Evolutionary conservation across 2,888 invertebrate genomes (phyloP), one percentile per base, ranked within the genome.

Genomic region (Troglohyphantes excavatus): DNA sequence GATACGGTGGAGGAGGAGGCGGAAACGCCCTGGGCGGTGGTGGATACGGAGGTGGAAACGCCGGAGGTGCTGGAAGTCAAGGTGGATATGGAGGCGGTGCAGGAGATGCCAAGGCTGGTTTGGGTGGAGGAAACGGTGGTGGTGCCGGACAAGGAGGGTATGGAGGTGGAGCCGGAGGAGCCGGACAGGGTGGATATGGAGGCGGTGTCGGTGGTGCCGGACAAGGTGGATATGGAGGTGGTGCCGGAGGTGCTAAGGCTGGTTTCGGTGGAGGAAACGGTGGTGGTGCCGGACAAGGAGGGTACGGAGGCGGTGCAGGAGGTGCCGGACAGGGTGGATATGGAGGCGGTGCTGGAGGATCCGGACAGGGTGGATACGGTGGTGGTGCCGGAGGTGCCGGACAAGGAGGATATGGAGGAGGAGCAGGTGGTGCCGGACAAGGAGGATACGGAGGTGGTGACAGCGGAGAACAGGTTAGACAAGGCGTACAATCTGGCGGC

Each of bases 251-350:
- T 19, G 79, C 72, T 29, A 91, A 90, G 86, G 90, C 53, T 21
- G 89, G 65, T 43, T 90, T 21, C 39, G 91, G 76, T 67, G 88
- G 91, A 59, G 91, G 73, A 46, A 91, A 72, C 27, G 91, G 82
- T 70, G 91, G 82, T 76, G 0, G 95, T 94, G 88, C 88, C 93
- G 0, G 91, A 79, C 91, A 90, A 43, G 91, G 95, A 95, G 7
- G 96, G 96, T n/a, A 96, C 95, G 0, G 96, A 96, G 92, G 95
- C 95, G 0, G 96, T 96, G 92, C 96, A 96, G 76, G 95, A 95
- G 92, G 96, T 96, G 11, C 95, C 94, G 26, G 93, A 93, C 93
- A 92, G 95, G 96, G 85, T 95, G 65, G 90, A 46, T 86, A 82
- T 63, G 90, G 81, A 65, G 92, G 85, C 33, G 83, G 61, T 70